Conservation (phyloP, 2,113 vertebrate species). For the Ibidorhyncha struthersii region DNA sequence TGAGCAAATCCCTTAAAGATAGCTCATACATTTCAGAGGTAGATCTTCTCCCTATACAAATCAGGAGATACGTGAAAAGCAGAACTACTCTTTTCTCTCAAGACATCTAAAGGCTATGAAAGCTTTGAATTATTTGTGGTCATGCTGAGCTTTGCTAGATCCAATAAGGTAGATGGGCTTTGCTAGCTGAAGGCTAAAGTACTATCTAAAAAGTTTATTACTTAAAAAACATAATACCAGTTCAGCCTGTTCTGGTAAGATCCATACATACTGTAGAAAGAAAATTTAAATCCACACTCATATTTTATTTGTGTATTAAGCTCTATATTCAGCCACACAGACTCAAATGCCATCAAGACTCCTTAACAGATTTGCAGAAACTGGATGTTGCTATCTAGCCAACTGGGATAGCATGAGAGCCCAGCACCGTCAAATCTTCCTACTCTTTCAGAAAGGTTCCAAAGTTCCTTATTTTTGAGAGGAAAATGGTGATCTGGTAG, state of each 20-base stretch:
- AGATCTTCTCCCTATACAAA: not conserved
- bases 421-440: not conserved
- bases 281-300: not conserved
- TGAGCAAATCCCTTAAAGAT: not conserved
- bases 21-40: not conserved
- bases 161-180: not conserved
- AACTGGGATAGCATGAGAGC: not conserved
- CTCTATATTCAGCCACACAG: not conserved
- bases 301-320: not conserved
- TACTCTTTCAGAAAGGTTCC: not conserved
- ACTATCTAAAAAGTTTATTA: not conserved
- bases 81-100: not conserved
- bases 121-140: constrained; percentile 52
- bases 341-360: not conserved
- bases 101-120: not conserved
- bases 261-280: not conserved
- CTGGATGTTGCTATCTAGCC: not conserved
- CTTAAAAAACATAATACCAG: not conserved
- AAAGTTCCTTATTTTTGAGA: not conserved
- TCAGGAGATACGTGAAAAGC: not conserved
- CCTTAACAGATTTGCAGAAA: not conserved
- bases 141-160: constrained; percentile 12
- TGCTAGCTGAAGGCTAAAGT: not conserved
- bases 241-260: not conserved
- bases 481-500: not conserved